Percentiles rank a stretch among this genome's conserved stretches.
Conservation (phyloP, 2,113 vertebrate genomes). For the Turdus rufiventris region DNA sequence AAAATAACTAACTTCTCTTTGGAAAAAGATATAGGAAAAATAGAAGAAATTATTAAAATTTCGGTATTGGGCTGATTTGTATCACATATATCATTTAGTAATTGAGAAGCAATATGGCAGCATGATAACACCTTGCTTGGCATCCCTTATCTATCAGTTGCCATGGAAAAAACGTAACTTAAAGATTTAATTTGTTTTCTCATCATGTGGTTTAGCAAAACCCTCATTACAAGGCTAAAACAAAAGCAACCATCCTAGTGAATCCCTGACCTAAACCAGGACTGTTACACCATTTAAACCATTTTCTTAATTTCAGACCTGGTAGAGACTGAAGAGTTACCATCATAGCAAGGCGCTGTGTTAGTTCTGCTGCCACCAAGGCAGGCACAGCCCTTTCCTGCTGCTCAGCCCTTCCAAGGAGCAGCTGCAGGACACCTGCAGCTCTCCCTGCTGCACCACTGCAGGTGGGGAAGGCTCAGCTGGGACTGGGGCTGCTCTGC, state of each 20-base stretch:
- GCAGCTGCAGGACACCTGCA: rapidly evolving
- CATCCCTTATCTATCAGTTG: not conserved
- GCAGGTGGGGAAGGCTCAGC: not conserved
- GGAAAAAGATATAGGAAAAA: not conserved
- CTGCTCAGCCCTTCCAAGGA: not conserved
- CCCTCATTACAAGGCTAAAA: not conserved
- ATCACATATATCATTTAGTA: not conserved
- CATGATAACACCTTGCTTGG: not conserved
- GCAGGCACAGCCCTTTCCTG: not conserved
- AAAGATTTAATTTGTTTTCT: not conserved
- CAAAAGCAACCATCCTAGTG: not conserved
- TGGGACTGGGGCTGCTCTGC: not conserved
- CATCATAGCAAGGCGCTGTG: not conserved
- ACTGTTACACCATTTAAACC: not conserved
- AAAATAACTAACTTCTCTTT: not conserved
- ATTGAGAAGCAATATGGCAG: not conserved
- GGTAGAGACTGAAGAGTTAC: not conserved
- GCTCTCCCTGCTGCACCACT: no score
- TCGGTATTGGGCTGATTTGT: not conserved
- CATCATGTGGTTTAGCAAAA: not conserved
- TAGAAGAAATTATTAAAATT: not conserved
- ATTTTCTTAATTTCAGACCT: not conserved
- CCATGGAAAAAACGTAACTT: not conserved
- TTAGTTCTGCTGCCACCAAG: rapidly evolving
- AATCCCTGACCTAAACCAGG: not conserved